Evolutionary conservation across 2,888 invertebrate species (phyloP).

Genomic region (Microlaimidae sp.): DNA sequence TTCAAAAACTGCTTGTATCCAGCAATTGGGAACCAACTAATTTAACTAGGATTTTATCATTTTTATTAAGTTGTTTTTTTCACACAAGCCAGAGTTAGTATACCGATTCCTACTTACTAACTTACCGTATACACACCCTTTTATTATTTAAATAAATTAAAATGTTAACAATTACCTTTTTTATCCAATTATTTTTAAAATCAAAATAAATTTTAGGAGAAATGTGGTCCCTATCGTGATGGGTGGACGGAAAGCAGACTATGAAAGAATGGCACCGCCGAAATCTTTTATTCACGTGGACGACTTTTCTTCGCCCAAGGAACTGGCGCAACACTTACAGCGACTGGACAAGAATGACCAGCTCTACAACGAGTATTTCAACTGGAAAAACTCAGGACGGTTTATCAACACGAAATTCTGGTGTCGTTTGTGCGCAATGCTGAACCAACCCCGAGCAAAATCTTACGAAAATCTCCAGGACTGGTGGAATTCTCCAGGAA

Average conservation of each 20-base stretch:
- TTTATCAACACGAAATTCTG: conserved; percentile 90
- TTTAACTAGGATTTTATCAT: too few species aligned
- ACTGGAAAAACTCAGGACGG: conserved; percentile 81
- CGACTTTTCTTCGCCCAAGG: conserved; percentile 69
- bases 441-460: conserved; percentile 45
- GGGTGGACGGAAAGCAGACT: conserved; percentile 70
- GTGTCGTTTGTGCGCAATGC: conserved; percentile 63
- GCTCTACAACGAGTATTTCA: conserved; percentile 81
- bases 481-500: conserved; percentile 81
- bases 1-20: too few species aligned
- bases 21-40: too few species aligned
- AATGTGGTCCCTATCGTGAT: conserved; percentile 15
- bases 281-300: conserved; percentile 88
- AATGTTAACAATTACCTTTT: too few species aligned
- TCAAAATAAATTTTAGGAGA: conserved; percentile 15
- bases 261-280: conserved; percentile 66
- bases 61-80: too few species aligned
- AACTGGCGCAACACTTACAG: conserved; percentile 66
- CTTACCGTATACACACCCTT: too few species aligned
- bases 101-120: too few species aligned
- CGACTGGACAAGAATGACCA: conserved; percentile 68
- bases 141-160: too few species aligned
- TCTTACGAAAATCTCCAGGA: conserved; percentile 62
- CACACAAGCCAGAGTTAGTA: too few species aligned
- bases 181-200: too few species aligned